These are phyloP conservation scores for Halichoerus grypus DNA, from an alignment of 2,113 vertebrate genomes.

Conservation along the genomic window DNA sequence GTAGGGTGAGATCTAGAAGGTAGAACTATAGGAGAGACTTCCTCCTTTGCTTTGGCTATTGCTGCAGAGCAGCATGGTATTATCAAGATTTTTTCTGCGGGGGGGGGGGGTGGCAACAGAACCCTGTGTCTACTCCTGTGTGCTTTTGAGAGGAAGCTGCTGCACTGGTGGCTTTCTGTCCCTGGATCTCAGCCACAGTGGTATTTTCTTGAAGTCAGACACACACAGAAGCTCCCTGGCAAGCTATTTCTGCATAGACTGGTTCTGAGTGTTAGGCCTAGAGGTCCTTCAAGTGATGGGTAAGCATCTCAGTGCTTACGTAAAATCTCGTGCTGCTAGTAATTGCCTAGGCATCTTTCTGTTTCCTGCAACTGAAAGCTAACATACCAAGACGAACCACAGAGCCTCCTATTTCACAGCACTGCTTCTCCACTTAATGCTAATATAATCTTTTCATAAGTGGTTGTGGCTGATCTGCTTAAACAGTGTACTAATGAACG, in stretches of 20 bases:
- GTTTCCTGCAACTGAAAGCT: background rate
- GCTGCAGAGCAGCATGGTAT: background rate
- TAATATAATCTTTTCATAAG: constrained; percentile 25
- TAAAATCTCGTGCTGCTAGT: background rate
- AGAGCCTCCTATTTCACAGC: background rate
- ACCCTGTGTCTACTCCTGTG: background rate
- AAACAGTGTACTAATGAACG: background rate
- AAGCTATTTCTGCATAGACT: background rate
- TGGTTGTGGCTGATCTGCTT: background rate
- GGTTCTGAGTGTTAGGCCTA: background rate
- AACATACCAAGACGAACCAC: background rate
- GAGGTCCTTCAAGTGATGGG: background rate
- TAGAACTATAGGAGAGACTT: background rate
- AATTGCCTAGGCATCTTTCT: background rate
- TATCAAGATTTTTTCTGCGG: background rate
- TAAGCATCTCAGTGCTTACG: background rate
- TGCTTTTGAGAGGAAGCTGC: background rate
- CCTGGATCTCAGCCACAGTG: background rate
- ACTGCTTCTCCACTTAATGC: background rate
- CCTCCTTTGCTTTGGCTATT: background rate
- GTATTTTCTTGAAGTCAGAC: background rate
- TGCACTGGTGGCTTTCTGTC: background rate
- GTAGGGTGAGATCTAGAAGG: background rate
- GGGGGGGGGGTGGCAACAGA: background rate
- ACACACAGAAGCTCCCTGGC: background rate